Base-by-base conservation (phyloP, 64 coral and sea anemone species). In the Pocillopora verrucosa region DNA sequence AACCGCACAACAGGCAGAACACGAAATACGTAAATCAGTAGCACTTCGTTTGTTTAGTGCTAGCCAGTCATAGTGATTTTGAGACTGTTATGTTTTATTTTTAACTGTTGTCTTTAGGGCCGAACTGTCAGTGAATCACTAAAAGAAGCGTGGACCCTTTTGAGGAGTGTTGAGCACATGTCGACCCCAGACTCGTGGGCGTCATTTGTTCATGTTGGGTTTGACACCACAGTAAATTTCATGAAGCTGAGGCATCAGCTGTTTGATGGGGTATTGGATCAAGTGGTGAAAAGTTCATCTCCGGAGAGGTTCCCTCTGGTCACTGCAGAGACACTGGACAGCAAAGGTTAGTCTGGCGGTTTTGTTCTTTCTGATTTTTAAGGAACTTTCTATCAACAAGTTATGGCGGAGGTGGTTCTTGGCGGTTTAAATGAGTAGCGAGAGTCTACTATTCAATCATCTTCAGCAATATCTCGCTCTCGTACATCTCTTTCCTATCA, bases 131-230 rank as follows among this genome's bases (percentile, higher is more conserved):
- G 82, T 57, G 64, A 77, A 26, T 89, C 95, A 61, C 70, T 97
- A 15, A 87, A 75, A 77, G 63, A 77, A 61, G 91, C 95, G 16
- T 93, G 81, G 58, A 73, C 80, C 24, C 62, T 84, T 84, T 76
- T 97, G 56, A 88, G 45, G 65, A 77, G 74, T 64, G 78, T 77
- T 26, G 90, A 70, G n/a, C 37, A 80, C 11, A 85, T 92, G 60
- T 97, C 91, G 5, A 78, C 80, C 61, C 95, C 92, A 84, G 78
- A 84, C 37, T 97, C 35, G 35, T 97, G 95, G 95, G 88, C 91
- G 13, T 90, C 91, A 45, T 91, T 89, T 94, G 68, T 97, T 41
- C 90, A 94, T 78, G 57, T 97, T 59, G 95, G 95, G 13, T 90
- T 91, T 72, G 95, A 97, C 41, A 93, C 88, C 1, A 82, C 88